Evolutionary conservation across 2,888 invertebrate genomes (phyloP).

Genomic region (Scaptodrosophila latifasciaeformis): DNA sequence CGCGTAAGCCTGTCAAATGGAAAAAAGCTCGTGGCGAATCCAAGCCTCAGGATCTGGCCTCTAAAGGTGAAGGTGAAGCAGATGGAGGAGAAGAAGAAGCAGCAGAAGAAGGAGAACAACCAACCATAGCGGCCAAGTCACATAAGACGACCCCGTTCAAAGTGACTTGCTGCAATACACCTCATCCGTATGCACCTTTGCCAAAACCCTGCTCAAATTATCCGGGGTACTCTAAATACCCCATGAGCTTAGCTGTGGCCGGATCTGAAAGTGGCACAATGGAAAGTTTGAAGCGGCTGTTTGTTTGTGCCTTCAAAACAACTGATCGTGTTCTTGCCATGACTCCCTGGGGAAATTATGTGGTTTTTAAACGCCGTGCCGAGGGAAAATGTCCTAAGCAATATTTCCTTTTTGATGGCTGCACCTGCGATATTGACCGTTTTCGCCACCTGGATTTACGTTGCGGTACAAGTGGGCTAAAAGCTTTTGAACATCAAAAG

Average conservation of each 20-base stretch:
- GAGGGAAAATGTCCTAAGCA: constrained; percentile 7
- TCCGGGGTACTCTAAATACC: constrained; percentile 59
- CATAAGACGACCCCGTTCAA: too few relatives aligned
- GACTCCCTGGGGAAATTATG: constrained; percentile 74
- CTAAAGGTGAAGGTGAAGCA: background rate
- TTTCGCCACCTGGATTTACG: constrained; percentile 70
- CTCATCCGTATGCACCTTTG: too few relatives aligned
- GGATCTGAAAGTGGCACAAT: constrained; percentile 72
- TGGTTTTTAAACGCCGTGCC: constrained; percentile 52
- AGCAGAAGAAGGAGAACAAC: background rate
- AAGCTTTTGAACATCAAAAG: constrained; percentile 55
- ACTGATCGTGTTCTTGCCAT: constrained; percentile 69
- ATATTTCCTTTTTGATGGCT: constrained; percentile 71
- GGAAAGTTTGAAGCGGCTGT: constrained; percentile 63
- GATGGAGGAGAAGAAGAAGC: constrained; percentile 1
- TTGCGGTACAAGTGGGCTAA: constrained; percentile 71
- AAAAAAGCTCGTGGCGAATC: background rate
- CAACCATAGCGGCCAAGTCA: too few relatives aligned
- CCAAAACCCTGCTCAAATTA: constrained; percentile 31
- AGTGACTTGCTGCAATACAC: too few relatives aligned
- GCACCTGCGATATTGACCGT: constrained; percentile 71
- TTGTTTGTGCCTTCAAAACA: constrained; percentile 63
- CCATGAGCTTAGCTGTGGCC: constrained; percentile 64
- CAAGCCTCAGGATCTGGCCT: too few relatives aligned
- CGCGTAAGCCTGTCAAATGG: background rate